Evolutionary conservation across 2,113 vertebrate species (phyloP).

Genomic region (Pitta sordida): DNA sequence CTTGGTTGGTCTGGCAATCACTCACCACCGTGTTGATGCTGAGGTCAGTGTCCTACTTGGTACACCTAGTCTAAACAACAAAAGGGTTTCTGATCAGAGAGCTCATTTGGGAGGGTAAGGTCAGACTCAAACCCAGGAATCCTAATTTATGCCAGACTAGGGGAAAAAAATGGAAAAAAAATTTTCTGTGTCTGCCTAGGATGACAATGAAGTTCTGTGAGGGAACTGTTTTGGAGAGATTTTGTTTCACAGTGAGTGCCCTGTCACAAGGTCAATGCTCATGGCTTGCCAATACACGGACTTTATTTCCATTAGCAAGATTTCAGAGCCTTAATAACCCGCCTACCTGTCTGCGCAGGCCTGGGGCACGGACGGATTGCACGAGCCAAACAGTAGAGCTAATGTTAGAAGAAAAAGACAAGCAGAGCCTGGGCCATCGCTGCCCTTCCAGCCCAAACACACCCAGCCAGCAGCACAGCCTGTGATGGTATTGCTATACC

Average conservation of each 20-base stretch:
- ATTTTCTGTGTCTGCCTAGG: neutral
- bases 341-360: neutral
- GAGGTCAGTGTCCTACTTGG: neutral
- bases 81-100: neutral
- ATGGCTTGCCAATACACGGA: neutral
- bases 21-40: neutral
- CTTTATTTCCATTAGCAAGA: conserved; percentile 39
- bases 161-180: neutral
- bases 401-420: neutral
- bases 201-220: conserved; percentile 17
- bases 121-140: neutral
- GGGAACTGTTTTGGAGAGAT: conserved; percentile 16
- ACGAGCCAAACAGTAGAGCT: neutral
- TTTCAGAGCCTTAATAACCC: neutral
- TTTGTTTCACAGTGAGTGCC: conserved; percentile 14
- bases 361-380: neutral
- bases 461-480: neutral
- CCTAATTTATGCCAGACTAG: neutral
- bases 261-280: conserved; percentile 21
- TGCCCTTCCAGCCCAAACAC: neutral
- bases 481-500: neutral
- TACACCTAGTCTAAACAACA: neutral
- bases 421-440: neutral
- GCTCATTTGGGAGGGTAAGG: neutral
- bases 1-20: neutral